A percentile compares a stretch with the other conserved stretches of the same genome.
phyloP scores from a whole-genome alignment of 2,888 invertebrate genomes.

The Unio pictorum region DNA sequence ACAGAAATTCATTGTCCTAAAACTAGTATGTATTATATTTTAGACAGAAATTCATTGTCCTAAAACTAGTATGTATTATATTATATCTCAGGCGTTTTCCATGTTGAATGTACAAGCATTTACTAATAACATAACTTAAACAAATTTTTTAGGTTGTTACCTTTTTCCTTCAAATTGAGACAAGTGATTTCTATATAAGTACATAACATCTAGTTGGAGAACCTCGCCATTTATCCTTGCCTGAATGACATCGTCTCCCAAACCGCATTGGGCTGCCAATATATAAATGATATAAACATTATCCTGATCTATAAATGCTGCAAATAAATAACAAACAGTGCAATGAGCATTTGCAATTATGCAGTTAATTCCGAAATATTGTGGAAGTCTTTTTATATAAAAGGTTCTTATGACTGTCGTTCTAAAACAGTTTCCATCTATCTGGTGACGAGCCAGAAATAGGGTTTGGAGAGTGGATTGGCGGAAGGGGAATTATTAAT shows the following conservation, averaged over 20 bases:
- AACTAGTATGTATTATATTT: neutral
- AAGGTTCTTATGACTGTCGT: too few species aligned
- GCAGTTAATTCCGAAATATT: too few species aligned
- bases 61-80: neutral
- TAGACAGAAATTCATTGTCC: too few species aligned
- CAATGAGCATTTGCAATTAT: too few species aligned
- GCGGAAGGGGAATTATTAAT: too few species aligned
- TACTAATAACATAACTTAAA: neutral
- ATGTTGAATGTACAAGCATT: too few species aligned
- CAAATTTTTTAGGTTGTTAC: neutral
- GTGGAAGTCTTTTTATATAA: too few species aligned
- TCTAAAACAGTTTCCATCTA: too few species aligned
- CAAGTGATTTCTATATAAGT: neutral
- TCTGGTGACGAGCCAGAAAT: too few species aligned
- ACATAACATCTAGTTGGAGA: neutral
- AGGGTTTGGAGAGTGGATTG: too few species aligned
- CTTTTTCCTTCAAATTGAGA: neutral
- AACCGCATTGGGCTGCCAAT: constrained; percentile 93
- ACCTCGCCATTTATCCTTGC: constrained; percentile 82
- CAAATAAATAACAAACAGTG: constrained; percentile 7
- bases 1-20: neutral
- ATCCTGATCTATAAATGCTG: constrained; percentile 69
- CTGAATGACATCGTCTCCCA: constrained; percentile 96
- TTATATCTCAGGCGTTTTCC: too few species aligned
- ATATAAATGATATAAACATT: constrained; percentile 87